Base-by-base conservation (phyloP, 1,140 invertebrate species). In the Zaprionus gabonicus region DNA sequence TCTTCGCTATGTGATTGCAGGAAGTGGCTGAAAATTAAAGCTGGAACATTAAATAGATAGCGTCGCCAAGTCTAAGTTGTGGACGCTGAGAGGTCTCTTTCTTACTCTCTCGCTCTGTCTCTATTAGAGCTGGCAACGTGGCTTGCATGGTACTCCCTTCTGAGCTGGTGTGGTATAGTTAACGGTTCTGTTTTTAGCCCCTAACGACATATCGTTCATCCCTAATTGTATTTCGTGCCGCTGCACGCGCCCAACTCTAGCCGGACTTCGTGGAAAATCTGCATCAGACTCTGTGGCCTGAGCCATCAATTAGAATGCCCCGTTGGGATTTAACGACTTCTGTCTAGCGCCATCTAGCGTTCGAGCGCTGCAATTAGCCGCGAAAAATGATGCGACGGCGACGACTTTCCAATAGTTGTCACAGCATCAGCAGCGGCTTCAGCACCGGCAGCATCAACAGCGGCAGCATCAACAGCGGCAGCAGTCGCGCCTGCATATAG, bases 1-100 rank as follows among this genome's bases (percentile, higher is more conserved):
- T 59, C 69, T 34, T 78, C 59, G 53, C 67, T 81, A 69, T 57
- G 49, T 75, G 76, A 73, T 81, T 78, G 78, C 84, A 88, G 84
- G 81, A 87, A 87, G 84, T 84, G 84, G 55, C 70, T 59, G 57
- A 75, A 85, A 87, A 87, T 87, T 87, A 78, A 87, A 88, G 81
- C 71, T 68, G 73, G 78, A 84, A 82, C 84, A 87, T 87, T 87
- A 87, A 87, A 87, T 76, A 84, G 84, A 87, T 87, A 87, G 81
- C 78, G 71, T 70, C 69, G 70, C 38, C 63, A 58, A 74, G 75
- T 74, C 46, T 69, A 41, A 41, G 15, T 41, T 41, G 66, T 36
- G 49, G 15, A 31, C 13, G 3, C 12, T 13, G 12, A n/a, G 63
- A 17, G 53, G 20, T 53, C n/a, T 9, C 51, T 15, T 28, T 36